Base-by-base conservation (phyloP, 2,113 vertebrate genomes). In the Donacobius atricapilla region DNA sequence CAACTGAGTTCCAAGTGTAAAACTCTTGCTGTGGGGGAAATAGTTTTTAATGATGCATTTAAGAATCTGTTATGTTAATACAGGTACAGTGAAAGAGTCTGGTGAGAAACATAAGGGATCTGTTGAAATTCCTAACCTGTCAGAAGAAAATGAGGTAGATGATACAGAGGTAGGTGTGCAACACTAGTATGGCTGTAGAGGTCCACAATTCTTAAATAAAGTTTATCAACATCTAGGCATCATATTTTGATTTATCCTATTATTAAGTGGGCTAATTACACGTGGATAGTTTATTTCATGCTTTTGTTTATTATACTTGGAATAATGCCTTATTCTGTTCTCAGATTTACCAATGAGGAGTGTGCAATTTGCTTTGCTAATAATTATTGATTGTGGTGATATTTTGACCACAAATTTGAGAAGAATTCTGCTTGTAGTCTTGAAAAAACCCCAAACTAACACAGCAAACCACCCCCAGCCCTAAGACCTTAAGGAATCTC, bases 111-210 rank as follows among this genome's bases (percentile, higher is more conserved):
- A 97, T 94, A 97, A 97, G 91, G 97, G 97, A 91, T 90, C 96
- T 94, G 90, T 98, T 96, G 98, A 98, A 97, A 98, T 97, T 96
- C 96, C 96, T 94, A 98, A 78, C 93, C 97, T 98, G 89, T 98
- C 98, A 94, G 98, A 98, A 97, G 98, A 98, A 97, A 98, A 97
- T 88, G 97, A 97, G 96, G 97, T 98, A 66, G 96, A 97, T 95
- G 97, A 98, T 96, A 97, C 97, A 28, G 97, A 98, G 96, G 97
- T 97, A 96, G 94, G 86, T 94, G 71, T 70, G 64, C 87, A 92
- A 90, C 79, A 89, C 69, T 78, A 86, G 10, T 68, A 93, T 3
- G 94, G 76, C 76, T 89, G 2, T 82, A 71, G 11, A 95, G 96
- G 90, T 66, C 84, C 80, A 60, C 80, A 82, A 31, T 92, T 83